These are phyloP conservation scores for Chouioia cunea DNA, from an alignment of 2,888 invertebrate species.

Conservation along the genomic window DNA sequence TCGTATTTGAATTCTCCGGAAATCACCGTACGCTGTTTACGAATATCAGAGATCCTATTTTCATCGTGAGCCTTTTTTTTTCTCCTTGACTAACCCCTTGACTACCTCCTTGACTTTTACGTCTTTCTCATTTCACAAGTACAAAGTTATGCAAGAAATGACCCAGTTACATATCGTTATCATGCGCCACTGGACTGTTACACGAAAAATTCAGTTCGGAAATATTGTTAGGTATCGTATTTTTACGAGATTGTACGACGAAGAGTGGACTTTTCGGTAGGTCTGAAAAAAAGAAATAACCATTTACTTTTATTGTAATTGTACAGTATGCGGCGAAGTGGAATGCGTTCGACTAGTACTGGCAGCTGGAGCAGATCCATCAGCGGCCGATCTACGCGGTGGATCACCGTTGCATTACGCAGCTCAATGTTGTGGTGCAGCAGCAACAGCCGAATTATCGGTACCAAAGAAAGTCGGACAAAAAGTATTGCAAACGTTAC, in stretches of 20 bases:
- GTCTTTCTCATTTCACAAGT: not conserved
- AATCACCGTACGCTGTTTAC: too few species aligned
- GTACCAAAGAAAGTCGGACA: conserved; percentile 75
- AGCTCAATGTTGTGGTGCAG: conserved; percentile 95
- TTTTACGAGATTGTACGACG: conserved; percentile 13
- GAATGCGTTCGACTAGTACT: conserved; percentile 88
- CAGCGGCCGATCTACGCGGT: conserved; percentile 92
- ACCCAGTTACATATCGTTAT: conserved; percentile 40
- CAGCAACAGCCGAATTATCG: conserved; percentile 70
- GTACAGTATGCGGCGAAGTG: conserved; percentile 90
- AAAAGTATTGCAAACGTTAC: conserved; percentile 83
- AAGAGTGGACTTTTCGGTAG: conserved; percentile 17
- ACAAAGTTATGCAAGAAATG: conserved; percentile 4
- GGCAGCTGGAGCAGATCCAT: conserved; percentile 87
- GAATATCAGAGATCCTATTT: too few species aligned
- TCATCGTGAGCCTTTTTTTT: conserved; percentile 1
- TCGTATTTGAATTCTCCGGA: too few species aligned
- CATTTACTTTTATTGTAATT: conserved; percentile 38
- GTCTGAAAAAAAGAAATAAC: conserved; percentile 17
- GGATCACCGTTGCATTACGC: conserved; percentile 97
- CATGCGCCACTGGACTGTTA: not conserved
- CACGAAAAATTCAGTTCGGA: conserved; percentile 8
- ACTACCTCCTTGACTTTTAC: conserved; percentile 29
- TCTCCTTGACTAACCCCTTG: not conserved
- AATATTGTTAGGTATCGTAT: conserved; percentile 28